Evolutionary conservation across 2,888 invertebrate species (phyloP), one percentile per base, ranked within the genome.

Genomic region (Pilophorus perplexus): DNA sequence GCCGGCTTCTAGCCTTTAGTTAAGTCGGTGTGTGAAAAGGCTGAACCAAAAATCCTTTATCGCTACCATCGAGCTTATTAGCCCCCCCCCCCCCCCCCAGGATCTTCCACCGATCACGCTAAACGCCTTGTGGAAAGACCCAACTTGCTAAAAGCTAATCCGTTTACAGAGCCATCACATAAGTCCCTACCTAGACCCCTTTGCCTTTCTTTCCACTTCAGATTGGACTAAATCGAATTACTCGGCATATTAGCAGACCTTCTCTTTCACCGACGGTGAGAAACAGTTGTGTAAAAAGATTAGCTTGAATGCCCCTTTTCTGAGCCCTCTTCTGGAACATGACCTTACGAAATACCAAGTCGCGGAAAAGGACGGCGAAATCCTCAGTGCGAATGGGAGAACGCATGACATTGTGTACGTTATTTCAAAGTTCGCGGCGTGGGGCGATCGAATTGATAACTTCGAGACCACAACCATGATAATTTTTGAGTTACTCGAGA

Each of bases 211-310:
- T 23, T 5, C 62, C 48, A 18, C 62, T 62, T 46, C 62, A 27
- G 52, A 65, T 54, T 42, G 64, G 42, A 8, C 40, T 44, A 42
- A 65, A 65, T 65, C 54, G 42, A 65, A 65, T 65, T 65, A 65
- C 64, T 5, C 16, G 28, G 38, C 64, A 38, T 65, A 65, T 65
- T 65, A 65, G 40, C 64, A 54, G 54, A 54, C 40, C 52, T 62
- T 60, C 44, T 42, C 48, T 48, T 25, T 48, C 38, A 20, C 59
- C 16, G n/a, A n/a, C n/a, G n/a, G n/a, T n/a, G 20, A 52, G 52
- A 52, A 42, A 65, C 64, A 65, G 48, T 65, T 52, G 42, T 14
- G 46, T 27, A 25, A 52, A n/a, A 52, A 52, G 46, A 46, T 44
- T 14, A 12, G 44, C 18, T 12, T 18, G 33, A 20, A 16, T 23